Evolutionary conservation across 2,888 invertebrate genomes (phyloP), one percentile per base, ranked within the genome.

Genomic region (Athetis lepigone): DNA sequence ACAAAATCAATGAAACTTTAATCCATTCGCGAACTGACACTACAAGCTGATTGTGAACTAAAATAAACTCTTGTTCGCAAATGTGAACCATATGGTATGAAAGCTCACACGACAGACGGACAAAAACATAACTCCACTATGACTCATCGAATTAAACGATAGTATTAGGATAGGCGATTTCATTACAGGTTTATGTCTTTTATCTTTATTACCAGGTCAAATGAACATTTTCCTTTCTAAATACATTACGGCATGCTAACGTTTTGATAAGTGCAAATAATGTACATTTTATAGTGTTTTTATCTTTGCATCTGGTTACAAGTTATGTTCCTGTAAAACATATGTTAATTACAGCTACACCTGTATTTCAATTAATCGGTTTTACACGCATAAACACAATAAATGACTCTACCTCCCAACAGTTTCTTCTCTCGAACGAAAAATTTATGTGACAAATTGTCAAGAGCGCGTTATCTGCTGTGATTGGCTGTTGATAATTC

Each of bases 51-150:
- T 68, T 66, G 36, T 27, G 11, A 47, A 64, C 75, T 84, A 83
- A 76, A 83, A 80, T 82, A 77, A 83, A 74, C 80, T 45, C 47
- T 64, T 49, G 46, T 39, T 54, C 47, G 56, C 77, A 79, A 81
- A 81, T 75, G 79, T 76, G 64, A 58, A 65, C 61, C 81, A 83
- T 80, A 62, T 84, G 77, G 59, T 58, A 39, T 59, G 65, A 69
- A 71, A 79, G 64, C 74, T 78, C 74, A 68, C 74, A 75, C 52
- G 60, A 62, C 63, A 63, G 61, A 42, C 45, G 57, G 57, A 72
- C 58, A 49, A 39, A 61, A 36, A 29, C 50, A 39, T 46, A 59
- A 62, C 63, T 27, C 74, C 64, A 65, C 65, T 25, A 71, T 75
- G 67, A 75, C 63, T 77, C 57, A 58, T 61, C 54, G 8, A 47